Evolutionary conservation across 2,888 invertebrate species (phyloP), one percentile per base, ranked within the genome.

Genomic region (Liposcelis brunnea): DNA sequence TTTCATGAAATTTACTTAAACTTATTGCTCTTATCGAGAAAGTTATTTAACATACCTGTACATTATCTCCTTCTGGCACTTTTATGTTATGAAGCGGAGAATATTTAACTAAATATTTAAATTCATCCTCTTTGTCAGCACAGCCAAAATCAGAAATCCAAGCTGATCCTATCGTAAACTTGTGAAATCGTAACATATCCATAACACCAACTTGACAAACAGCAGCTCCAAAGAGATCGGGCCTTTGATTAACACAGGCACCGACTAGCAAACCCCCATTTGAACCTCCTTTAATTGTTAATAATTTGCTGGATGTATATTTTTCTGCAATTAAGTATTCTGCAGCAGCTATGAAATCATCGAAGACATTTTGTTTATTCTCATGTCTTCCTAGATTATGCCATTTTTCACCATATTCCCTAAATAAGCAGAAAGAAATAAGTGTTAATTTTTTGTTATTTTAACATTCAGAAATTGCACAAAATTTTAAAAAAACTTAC

Each of bases 401-500:
- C 97, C 97, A 98, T 53, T 80, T 79, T 63, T 94, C 89, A 35
- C 97, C 97, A 63, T 95, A 98, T 62, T 98, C 97, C 1, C 90
- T 89, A 63, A 1, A 58, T 55, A 32, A 19, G 47, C 45, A 45
- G 48, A 48, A 42, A n/a, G 10, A 32, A 43, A 43, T 8, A 15
- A n/a, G 42, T 2, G 18, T 15, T 5, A 31, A 26, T 26, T 8
- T 26, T 8, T 44, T 19, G 38, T 26, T 8, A 15, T 21, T 15
- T 18, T 8, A 10, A 33, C 8, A 42, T 35, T 11, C 8, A 53
- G 21, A 47, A 45, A 21, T 37, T 42, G 37, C 15, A n/a, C 12
- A 44, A 42, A 45, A 36, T 14, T 35, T 14, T 35, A 35, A 5
- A 14, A 35, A 35, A 14, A 60, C 72, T 66, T 61, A 89, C 86